A percentile compares a stretch with the other conserved stretches of the same genome.
These are phyloP conservation scores for Drosophila nebulosa DNA, from an alignment of 1,140 invertebrate species.

Conservation along the genomic window DNA sequence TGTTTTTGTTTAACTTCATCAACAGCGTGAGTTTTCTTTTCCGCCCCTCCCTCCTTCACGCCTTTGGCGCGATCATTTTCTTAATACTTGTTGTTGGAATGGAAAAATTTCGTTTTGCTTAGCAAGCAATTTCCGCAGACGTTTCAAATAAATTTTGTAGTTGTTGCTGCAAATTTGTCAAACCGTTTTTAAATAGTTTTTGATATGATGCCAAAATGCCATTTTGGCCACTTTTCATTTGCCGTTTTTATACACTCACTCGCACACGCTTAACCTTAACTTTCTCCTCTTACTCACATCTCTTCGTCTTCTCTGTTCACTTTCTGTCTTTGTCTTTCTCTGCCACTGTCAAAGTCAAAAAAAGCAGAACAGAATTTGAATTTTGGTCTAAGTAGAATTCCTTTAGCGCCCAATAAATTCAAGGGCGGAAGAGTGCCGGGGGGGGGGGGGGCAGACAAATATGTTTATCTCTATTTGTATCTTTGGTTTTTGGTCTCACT, in stretches of 20 bases:
- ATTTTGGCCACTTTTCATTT: slow-evolving; percentile 21
- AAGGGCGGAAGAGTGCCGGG: background rate
- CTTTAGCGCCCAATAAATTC: background rate
- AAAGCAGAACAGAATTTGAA: background rate
- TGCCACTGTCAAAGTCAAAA: slow-evolving; percentile 3
- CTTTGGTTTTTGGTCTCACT: background rate
- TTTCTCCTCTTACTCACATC: slow-evolving; percentile 11
- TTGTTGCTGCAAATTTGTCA: slow-evolving; percentile 52
- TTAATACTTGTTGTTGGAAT: too few relatives aligned
- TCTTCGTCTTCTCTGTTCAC: too few relatives aligned
- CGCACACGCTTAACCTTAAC: slow-evolving; percentile 48
- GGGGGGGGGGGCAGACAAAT: background rate
- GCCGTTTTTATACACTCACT: slow-evolving; percentile 19
- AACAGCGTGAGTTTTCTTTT: too few relatives aligned
- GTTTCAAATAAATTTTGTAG: slow-evolving; percentile 46
- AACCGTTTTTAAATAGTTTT: slow-evolving; percentile 28
- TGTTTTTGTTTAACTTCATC: background rate
- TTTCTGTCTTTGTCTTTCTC: background rate
- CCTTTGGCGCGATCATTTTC: slow-evolving; percentile 8
- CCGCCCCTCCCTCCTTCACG: background rate
- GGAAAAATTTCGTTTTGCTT: slow-evolving; percentile 28
- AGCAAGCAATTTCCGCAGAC: slow-evolving; percentile 18
- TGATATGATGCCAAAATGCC: slow-evolving; percentile 38
- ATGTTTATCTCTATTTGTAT: background rate
- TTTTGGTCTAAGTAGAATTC: background rate